These are phyloP conservation scores for Chrysopa pallens DNA, from an alignment of 1,140 invertebrate genomes.

Conservation along the genomic window DNA sequence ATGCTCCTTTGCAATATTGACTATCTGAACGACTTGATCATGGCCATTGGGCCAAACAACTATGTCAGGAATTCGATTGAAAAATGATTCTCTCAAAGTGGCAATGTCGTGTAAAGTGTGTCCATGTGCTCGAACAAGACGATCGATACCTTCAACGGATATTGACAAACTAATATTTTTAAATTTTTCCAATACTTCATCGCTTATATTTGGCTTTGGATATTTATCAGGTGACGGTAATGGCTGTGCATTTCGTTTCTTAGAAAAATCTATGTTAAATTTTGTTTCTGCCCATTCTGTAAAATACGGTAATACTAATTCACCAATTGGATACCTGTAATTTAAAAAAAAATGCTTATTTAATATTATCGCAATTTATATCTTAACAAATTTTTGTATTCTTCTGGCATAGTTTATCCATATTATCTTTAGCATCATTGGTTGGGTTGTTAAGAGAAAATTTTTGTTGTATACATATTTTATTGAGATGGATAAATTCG, in stretches of 20 bases:
- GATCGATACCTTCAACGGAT: slow-evolving; percentile 64
- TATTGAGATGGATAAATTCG: too few species aligned
- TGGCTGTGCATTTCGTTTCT: slow-evolving; percentile 22
- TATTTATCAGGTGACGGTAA: slow-evolving; percentile 28
- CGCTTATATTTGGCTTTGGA: slow-evolving; percentile 30
- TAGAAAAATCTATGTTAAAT: slow-evolving; percentile 43
- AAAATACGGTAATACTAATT: slow-evolving; percentile 56
- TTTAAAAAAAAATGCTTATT: background rate
- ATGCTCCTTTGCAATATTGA: slow-evolving; percentile 53
- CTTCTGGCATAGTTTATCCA: too few species aligned
- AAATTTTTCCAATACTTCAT: slow-evolving; percentile 40
- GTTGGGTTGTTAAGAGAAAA: too few species aligned
- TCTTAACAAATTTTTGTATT: too few species aligned
- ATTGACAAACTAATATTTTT: slow-evolving; percentile 40
- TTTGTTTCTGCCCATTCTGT: slow-evolving; percentile 60
- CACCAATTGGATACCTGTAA: slow-evolving; percentile 67
- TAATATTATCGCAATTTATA: too few species aligned
- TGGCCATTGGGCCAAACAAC: slow-evolving; percentile 83
- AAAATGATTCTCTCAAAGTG: slow-evolving; percentile 41
- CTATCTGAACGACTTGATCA: slow-evolving; percentile 63
- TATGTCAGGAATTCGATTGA: slow-evolving; percentile 78
- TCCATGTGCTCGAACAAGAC: slow-evolving; percentile 83
- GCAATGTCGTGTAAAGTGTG: slow-evolving; percentile 88
- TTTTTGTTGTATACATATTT: too few species aligned
- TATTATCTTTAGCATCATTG: too few species aligned